Conservation (phyloP, 2,888 invertebrate genomes). For the Arenicola marina region DNA sequence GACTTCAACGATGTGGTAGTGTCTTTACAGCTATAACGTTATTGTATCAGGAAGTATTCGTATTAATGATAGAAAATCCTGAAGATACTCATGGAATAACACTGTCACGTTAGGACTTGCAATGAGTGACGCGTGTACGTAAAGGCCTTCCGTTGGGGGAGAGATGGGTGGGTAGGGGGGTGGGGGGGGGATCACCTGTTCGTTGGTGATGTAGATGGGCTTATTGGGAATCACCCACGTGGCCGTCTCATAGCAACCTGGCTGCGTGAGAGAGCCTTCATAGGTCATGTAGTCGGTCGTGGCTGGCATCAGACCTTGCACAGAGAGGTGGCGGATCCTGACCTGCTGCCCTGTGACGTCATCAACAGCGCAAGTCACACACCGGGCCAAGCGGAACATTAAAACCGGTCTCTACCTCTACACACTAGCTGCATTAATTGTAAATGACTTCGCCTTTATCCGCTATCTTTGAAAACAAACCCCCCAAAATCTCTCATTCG, state of each 20-base stretch:
- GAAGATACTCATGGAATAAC: too few species aligned
- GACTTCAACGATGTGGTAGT: too few species aligned
- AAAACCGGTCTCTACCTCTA: neutral
- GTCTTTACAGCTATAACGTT: too few species aligned
- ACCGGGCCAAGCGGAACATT: neutral
- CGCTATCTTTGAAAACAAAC: too few species aligned
- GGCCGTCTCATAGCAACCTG: conserved; percentile 98
- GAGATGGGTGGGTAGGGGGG: neutral
- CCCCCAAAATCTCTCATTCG: too few species aligned
- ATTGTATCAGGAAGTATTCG: too few species aligned
- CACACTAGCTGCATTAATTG: neutral
- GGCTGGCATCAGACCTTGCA: conserved; percentile 31
- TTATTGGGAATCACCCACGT: conserved; percentile 98
- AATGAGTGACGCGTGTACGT: too few species aligned
- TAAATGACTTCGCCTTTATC: neutral
- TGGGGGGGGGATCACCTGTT: conserved; percentile 72
- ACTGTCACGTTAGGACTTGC: too few species aligned
- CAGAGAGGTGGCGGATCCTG: conserved; percentile 28
- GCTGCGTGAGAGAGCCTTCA: conserved; percentile 96
- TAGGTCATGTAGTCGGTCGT: conserved; percentile 84
- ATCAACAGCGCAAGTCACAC: neutral
- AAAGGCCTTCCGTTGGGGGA: too few species aligned
- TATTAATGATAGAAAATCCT: too few species aligned
- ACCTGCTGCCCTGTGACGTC: conserved; percentile 28
- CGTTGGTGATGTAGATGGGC: conserved; percentile 93